Base-by-base conservation (phyloP, 2,888 invertebrate species). In the Erpobdella octoculata region DNA sequence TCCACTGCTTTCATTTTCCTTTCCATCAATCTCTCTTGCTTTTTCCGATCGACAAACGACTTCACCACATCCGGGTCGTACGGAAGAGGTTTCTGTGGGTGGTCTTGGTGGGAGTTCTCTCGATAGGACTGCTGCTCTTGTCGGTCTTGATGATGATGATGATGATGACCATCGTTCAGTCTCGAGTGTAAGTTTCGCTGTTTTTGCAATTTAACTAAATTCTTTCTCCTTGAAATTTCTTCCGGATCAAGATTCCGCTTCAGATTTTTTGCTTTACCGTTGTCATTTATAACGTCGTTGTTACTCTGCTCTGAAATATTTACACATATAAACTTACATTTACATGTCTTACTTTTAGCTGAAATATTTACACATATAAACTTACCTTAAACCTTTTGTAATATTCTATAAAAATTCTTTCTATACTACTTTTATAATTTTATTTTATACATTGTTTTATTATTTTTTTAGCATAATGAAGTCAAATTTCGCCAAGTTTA, bases 11-110 rank as follows among this genome's bases (percentile, higher is more conserved):
- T 28, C 53, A 53, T 53, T 28, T 15, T 53, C 53, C 28, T 53
- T 28, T 53, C 28, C 53, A 53, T 53, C 53, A 53, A 25, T 28
- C 53, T 53, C 53, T 53, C 53, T 15, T 53, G 53, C 53, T 53
- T 53, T 28, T 53, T 53, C 28, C 28, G 6, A 8, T 1, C 8
- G n/a, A 53, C 28, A 28, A 53, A 53, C 53, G 4, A 5, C 15
- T 53, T 21, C 21, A 28, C 53, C 9, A 25, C 53, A 21, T 53
- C 28, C 28, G 53, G 53, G 8, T 53, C 28, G n/a, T 53, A 53
- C 21, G 53, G 9, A 9, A 53, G 53, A 25, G 4, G 5, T 53
- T 53, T 21, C 15, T 28, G 1, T 5, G 21, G 21, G 53, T 53
- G 6, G 1, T n/a, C n/a, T 2, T 8, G 21, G 5, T 9, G 21